These are phyloP conservation scores for Smutsia temminckii DNA, from an alignment of 2,797 vertebrate species.

Conservation along the genomic window DNA sequence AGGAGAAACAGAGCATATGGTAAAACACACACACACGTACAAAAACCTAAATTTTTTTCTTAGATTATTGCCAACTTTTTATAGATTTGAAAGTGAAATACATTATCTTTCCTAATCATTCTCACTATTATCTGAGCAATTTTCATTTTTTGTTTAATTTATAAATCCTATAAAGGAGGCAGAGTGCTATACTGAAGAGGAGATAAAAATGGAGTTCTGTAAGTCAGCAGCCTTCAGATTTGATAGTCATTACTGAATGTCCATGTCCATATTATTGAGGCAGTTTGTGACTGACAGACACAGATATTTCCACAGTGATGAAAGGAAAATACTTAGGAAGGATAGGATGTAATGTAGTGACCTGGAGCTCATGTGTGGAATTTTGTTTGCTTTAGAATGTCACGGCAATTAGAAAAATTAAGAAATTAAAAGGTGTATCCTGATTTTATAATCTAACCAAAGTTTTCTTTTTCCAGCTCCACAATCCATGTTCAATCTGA, in stretches of 20 bases:
- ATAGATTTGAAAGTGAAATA: neutral
- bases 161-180: neutral
- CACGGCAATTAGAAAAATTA: neutral
- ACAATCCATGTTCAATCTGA: neutral
- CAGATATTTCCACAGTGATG: neutral
- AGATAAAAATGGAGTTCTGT: neutral
- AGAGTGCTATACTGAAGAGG: neutral
- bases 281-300: neutral
- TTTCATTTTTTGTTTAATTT: neutral
- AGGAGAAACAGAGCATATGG: neutral
- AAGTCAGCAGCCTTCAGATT: neutral
- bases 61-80: neutral
- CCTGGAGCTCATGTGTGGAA: neutral
- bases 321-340: neutral
- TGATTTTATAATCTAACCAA: neutral
- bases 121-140: neutral
- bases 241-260: neutral
- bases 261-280: neutral
- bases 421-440: neutral
- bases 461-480: neutral
- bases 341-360: neutral
- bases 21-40: neutral
- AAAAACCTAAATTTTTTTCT: neutral
- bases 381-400: neutral
- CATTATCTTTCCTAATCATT: neutral